Percentiles rank a stretch among this genome's conserved stretches.
Evolutionary conservation across 2,113 vertebrate species (phyloP).

Genomic region (Podarcis muralis): DNA sequence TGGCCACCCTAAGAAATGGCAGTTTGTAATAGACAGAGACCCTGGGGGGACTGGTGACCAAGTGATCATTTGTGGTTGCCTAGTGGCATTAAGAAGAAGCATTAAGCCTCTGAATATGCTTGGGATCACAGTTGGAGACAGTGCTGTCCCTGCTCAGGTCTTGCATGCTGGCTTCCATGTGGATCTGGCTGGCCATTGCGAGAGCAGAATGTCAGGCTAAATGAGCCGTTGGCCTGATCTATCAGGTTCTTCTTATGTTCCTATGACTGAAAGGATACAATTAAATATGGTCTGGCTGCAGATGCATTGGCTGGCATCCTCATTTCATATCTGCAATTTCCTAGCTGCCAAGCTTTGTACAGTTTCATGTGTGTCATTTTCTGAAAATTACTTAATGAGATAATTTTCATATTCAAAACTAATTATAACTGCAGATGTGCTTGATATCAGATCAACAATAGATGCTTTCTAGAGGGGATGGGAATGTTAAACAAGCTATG

Average conservation of each 20-base stretch:
- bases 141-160: no score
- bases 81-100: no score
- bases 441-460: neutral
- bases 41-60: no score
- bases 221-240: no score
- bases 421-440: neutral
- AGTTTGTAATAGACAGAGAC: no score
- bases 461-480: neutral
- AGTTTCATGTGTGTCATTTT: neutral
- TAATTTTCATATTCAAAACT: slow-evolving; percentile 8
- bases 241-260: no score
- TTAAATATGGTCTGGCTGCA: neutral
- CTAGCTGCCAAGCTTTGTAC: neutral
- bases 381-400: slow-evolving; percentile 4
- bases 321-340: neutral
- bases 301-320: neutral
- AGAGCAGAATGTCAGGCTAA: no score
- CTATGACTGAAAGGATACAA: neutral
- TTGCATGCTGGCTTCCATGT: no score
- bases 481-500: neutral
- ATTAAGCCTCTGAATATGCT: no score
- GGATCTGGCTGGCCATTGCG: no score
- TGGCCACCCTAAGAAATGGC: no score
- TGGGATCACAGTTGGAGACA: neutral
- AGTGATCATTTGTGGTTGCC: no score